phyloP scores from a whole-genome alignment of 2,888 invertebrate species.

The Sarcophaga caerulescens region DNA sequence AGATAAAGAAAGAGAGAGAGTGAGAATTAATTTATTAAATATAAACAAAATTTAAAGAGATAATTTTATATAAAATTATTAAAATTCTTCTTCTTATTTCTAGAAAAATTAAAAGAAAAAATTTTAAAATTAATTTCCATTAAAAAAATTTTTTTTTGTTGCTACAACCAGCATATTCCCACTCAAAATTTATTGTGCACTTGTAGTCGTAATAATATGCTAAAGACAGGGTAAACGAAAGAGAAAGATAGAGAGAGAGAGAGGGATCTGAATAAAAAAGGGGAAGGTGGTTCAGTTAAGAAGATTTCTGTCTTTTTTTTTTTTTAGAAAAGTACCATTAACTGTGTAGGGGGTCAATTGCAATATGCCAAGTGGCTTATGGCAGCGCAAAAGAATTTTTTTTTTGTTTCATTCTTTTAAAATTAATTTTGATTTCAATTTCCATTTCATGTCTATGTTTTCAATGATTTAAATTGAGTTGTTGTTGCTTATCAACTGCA shows the following conservation, averaged over 20 bases:
- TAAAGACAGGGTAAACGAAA: too few species aligned
- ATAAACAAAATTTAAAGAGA: background rate
- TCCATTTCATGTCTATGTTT: conserved; percentile 4
- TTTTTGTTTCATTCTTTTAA: background rate
- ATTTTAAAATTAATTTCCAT: too few species aligned
- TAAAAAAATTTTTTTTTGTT: too few species aligned
- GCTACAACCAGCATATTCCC: too few species aligned
- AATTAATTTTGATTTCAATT: background rate
- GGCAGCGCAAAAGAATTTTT: background rate
- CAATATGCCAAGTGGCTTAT: background rate
- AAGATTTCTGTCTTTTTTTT: background rate
- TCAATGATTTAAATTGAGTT: background rate
- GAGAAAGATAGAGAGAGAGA: background rate
- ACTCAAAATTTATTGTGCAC: too few species aligned
- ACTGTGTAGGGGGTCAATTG: conserved; percentile 45
- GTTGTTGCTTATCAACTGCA: too few species aligned
- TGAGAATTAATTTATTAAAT: background rate
- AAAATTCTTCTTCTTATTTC: background rate
- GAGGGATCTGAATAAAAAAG: background rate
- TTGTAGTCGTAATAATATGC: too few species aligned
- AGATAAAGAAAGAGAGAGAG: conserved; percentile 17
- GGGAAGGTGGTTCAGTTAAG: too few species aligned
- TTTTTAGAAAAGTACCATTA: conserved; percentile 22
- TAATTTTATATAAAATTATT: conserved; percentile 5
- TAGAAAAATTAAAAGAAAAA: too few species aligned